phyloP scores from a whole-genome alignment of 2,888 invertebrate genomes.

The Philaethria dido region DNA sequence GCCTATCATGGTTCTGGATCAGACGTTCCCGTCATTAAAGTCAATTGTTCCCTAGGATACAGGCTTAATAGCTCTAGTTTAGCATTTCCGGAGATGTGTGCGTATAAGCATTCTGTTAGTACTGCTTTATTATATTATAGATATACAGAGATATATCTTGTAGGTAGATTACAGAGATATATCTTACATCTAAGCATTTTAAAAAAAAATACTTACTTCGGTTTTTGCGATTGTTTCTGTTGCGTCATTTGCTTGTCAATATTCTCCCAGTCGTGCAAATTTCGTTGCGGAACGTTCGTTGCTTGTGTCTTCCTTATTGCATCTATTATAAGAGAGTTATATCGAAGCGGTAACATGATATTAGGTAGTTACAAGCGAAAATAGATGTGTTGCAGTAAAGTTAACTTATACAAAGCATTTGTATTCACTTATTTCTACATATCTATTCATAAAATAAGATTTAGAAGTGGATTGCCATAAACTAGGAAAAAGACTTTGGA shows the following conservation, averaged over 20 bases:
- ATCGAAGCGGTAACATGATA: slow-evolving; percentile 5
- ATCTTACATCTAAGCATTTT: too few species aligned
- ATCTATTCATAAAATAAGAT: background rate
- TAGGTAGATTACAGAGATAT: too few species aligned
- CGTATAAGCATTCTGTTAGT: too few species aligned
- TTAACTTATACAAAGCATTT: background rate
- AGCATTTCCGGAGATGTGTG: too few species aligned
- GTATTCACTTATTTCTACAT: background rate
- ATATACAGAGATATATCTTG: too few species aligned
- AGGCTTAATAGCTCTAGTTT: too few species aligned
- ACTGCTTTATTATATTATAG: too few species aligned
- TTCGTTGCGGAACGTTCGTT: slow-evolving; percentile 67
- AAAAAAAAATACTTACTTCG: slow-evolving; percentile 53
- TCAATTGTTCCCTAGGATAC: too few species aligned
- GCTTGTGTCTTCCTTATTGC: slow-evolving; percentile 73
- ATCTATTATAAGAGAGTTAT: slow-evolving; percentile 53
- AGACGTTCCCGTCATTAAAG: too few species aligned
- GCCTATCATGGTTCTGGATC: too few species aligned
- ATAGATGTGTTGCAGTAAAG: slow-evolving; percentile 2
- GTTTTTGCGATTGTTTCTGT: slow-evolving; percentile 59
- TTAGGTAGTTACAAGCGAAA: background rate
- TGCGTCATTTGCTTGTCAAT: slow-evolving; percentile 69
- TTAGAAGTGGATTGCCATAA: background rate
- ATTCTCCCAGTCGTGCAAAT: slow-evolving; percentile 77
- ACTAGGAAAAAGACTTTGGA: background rate